A percentile compares a stretch with the other conserved stretches of the same genome.
Evolutionary conservation across 2,888 invertebrate genomes (phyloP).

Genomic region (Stenodera caucasica): DNA sequence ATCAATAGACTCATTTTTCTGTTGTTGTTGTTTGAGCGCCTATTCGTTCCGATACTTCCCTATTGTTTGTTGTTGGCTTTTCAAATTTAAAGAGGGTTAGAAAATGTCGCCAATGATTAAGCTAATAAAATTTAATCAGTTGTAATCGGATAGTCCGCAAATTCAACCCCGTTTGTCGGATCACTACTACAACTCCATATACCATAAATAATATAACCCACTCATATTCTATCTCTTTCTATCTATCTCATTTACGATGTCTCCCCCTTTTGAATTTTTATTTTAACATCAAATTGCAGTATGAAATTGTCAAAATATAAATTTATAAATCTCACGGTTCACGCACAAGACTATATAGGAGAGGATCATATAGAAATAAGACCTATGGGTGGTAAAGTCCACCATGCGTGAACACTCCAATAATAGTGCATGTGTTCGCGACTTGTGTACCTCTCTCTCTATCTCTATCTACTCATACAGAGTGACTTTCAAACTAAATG

Average conservation of each 20-base stretch:
- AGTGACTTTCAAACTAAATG: too few species aligned
- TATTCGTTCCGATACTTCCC: not conserved
- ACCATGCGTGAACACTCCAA: constrained; percentile 51
- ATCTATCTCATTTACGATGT: not conserved
- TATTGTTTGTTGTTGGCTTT: not conserved
- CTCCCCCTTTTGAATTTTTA: constrained; percentile 33
- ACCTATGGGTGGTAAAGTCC: constrained; percentile 44
- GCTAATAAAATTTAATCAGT: constrained; percentile 36
- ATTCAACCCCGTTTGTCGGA: constrained; percentile 35
- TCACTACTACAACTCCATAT: constrained; percentile 31
- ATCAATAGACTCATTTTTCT: not conserved
- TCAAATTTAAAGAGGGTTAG: not conserved
- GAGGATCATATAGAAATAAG: constrained; percentile 14
- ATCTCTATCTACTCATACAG: not conserved
- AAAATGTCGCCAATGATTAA: constrained; percentile 14
- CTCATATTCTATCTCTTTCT: too few species aligned
- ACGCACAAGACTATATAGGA: constrained; percentile 37
- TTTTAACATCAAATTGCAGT: constrained; percentile 44
- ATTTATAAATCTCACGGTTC: constrained; percentile 58
- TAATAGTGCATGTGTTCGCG: constrained; percentile 53
- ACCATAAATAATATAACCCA: constrained; percentile 49
- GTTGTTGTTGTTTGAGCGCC: too few species aligned
- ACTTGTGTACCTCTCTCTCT: constrained; percentile 40
- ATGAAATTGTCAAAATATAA: constrained; percentile 58
- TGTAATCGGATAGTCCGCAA: constrained; percentile 41